These are phyloP conservation scores for Gari tellinella DNA, from an alignment of 2,888 invertebrate genomes.

Conservation along the genomic window DNA sequence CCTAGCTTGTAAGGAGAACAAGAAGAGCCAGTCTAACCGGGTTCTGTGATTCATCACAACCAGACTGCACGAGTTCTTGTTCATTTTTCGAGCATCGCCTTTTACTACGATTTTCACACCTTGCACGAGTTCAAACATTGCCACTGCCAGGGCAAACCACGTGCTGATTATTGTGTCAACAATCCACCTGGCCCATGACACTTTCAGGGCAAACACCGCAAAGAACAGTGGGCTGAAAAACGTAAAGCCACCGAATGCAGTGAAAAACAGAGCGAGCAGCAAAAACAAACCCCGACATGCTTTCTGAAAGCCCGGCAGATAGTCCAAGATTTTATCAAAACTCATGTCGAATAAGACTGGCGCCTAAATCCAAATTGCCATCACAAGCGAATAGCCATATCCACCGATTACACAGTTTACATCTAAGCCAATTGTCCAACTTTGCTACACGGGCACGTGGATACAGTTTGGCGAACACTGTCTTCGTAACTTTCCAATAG, in stretches of 20 bases:
- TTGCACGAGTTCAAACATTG: conserved; percentile 89
- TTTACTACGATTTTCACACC: conserved; percentile 90
- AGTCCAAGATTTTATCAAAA: conserved; percentile 33
- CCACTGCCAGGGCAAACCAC: conserved; percentile 84
- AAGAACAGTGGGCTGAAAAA: conserved; percentile 44
- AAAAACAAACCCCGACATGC: conserved; percentile 41
- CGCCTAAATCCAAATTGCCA: too few species aligned
- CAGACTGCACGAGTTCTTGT: conserved; percentile 89
- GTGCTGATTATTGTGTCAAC: conserved; percentile 44
- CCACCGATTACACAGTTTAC: too few species aligned
- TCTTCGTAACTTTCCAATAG: too few species aligned
- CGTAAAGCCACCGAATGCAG: conserved; percentile 40
- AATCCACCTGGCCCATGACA: conserved; percentile 32
- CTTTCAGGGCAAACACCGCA: conserved; percentile 28
- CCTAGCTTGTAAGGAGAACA: conserved; percentile 92
- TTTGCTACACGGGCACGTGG: too few species aligned
- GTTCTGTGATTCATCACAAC: conserved; percentile 95
- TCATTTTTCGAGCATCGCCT: conserved; percentile 89
- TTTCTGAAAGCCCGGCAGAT: conserved; percentile 24
- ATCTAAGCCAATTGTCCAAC: too few species aligned
- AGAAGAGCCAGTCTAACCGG: conserved; percentile 94
- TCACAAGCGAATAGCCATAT: too few species aligned
- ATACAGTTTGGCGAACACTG: too few species aligned
- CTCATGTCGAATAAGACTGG: too few species aligned
- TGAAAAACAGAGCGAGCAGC: conserved; percentile 29